Percentiles rank a stretch among this genome's conserved stretches.
Conservation (phyloP, 2,888 invertebrate genomes). For the Himalopsyche tibetana region DNA sequence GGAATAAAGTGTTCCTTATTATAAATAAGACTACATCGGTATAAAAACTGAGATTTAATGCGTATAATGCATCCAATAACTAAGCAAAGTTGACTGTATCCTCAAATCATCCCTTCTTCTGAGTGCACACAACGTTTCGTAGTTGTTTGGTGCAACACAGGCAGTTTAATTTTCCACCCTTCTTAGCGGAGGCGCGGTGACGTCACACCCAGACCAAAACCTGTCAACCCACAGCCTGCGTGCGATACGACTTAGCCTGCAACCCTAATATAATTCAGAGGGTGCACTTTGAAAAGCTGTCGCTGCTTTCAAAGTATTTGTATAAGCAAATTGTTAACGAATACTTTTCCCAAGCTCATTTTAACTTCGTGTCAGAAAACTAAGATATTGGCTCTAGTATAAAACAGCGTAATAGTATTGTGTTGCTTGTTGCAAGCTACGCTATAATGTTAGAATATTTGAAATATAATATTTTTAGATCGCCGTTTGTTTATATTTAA, state of each 20-base stretch:
- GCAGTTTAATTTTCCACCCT: constrained; percentile 64
- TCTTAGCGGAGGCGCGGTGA: constrained; percentile 60
- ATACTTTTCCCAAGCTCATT: constrained; percentile 1
- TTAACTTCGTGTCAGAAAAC: neutral
- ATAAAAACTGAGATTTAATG: too few relatives aligned
- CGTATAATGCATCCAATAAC: neutral
- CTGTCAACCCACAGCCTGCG: constrained; percentile 44
- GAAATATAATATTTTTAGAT: too few relatives aligned
- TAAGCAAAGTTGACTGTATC: neutral
- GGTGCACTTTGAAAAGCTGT: constrained; percentile 3
- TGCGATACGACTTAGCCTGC: constrained; percentile 41
- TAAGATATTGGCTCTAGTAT: too few relatives aligned
- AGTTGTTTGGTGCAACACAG: constrained; percentile 49
- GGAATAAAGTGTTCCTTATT: too few relatives aligned
- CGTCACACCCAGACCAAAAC: constrained; percentile 58
- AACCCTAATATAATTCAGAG: constrained; percentile 32
- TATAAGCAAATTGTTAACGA: constrained; percentile 20
- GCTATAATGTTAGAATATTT: too few relatives aligned
- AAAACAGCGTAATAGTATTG: too few relatives aligned
- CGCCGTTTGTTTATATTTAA: too few relatives aligned
- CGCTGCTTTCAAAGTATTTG: constrained; percentile 32
- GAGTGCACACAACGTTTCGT: constrained; percentile 50
- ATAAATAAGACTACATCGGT: too few relatives aligned
- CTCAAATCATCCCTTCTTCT: constrained; percentile 34
- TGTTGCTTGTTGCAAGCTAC: too few relatives aligned